phyloP scores from a whole-genome alignment of 2,113 vertebrate genomes.

The Trochalopteron elliotii region DNA sequence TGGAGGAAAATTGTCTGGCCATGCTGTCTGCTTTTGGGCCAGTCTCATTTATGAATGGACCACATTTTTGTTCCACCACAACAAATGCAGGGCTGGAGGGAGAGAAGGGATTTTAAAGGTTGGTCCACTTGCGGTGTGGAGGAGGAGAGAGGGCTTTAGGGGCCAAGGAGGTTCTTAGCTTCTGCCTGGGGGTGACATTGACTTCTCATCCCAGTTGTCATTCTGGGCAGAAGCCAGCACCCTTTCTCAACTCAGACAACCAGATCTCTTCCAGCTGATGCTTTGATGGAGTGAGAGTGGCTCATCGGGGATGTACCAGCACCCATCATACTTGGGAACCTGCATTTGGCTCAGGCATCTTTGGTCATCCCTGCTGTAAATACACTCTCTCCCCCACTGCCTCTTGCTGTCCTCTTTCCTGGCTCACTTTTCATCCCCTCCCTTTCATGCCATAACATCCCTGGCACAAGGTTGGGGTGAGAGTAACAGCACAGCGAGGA shows the following conservation, averaged over 20 bases:
- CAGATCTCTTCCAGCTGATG: background rate
- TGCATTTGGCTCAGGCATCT: rapidly evolving
- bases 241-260: background rate
- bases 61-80: background rate
- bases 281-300: background rate
- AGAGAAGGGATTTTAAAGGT: background rate
- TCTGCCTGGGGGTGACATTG: background rate
- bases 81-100: too few species aligned
- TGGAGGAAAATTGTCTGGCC: background rate
- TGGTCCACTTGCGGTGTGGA: background rate
- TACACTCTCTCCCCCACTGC: rapidly evolving
- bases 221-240: background rate
- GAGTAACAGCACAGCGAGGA: background rate
- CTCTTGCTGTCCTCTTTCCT: background rate
- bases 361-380: background rate
- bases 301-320: background rate
- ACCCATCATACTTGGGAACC: rapidly evolving
- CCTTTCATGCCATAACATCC: rapidly evolving
- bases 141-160: background rate
- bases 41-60: background rate
- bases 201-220: background rate
- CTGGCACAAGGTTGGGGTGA: rapidly evolving
- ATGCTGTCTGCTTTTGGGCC: background rate
- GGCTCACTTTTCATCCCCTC: background rate
- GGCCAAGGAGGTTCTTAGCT: background rate